Percentiles rank a stretch among this genome's conserved stretches.
Evolutionary conservation across 2,888 invertebrate species (phyloP).

Genomic region (Arge pagana): DNA sequence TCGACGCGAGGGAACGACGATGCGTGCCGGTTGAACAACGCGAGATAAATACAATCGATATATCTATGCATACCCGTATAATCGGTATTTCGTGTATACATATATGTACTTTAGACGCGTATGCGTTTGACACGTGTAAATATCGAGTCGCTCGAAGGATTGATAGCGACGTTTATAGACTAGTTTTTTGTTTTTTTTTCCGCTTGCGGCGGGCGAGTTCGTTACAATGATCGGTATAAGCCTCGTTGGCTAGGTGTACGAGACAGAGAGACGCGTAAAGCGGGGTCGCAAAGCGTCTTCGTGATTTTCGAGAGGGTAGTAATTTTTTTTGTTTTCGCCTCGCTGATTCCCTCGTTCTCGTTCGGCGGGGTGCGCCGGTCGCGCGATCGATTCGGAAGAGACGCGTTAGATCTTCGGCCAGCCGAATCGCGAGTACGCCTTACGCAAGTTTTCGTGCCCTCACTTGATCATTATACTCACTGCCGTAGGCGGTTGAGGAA

Average conservation of each 20-base stretch:
- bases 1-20: background rate
- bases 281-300: too few species aligned
- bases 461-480: constrained; percentile 57
- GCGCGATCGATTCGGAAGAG: background rate
- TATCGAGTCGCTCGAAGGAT: too few species aligned
- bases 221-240: too few species aligned
- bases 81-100: too few species aligned
- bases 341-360: background rate
- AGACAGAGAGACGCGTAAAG: too few species aligned
- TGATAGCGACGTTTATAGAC: too few species aligned
- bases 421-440: constrained; percentile 52
- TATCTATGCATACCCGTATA: too few species aligned
- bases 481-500: constrained; percentile 49
- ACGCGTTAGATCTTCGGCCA: constrained; percentile 23
- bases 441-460: constrained; percentile 53
- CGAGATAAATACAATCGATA: background rate
- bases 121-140: too few species aligned
- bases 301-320: too few species aligned
- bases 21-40: constrained; percentile 4
- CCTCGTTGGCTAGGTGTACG: too few species aligned
- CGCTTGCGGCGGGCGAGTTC: background rate
- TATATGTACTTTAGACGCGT: too few species aligned
- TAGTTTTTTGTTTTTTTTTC: constrained; percentile 7
- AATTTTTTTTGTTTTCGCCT: background rate
- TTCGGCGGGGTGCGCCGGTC: background rate